Percentiles rank a stretch among this genome's conserved stretches.
Evolutionary conservation across 1,140 invertebrate genomes (phyloP).

Genomic region (Calephelis nemesis): DNA sequence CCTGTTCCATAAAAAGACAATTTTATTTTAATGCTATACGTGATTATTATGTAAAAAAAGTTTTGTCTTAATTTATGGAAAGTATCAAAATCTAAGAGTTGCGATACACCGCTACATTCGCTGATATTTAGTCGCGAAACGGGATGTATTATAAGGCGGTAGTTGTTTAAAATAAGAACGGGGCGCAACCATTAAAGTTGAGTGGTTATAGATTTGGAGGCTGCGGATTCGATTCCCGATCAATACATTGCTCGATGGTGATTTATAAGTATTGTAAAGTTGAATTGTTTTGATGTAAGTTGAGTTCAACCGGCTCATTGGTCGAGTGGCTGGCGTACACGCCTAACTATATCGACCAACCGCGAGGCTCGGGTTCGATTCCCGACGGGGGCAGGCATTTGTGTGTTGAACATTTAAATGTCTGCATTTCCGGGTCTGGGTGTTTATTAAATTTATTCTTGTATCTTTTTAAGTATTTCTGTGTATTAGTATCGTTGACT

Average conservation of each 20-base stretch:
- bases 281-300: too few species aligned
- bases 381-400: too few species aligned
- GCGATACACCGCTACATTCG: conserved; percentile 66
- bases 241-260: conserved; percentile 13
- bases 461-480: too few species aligned
- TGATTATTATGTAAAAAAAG: not conserved
- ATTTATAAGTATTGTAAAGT: not conserved
- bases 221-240: conserved; percentile 51
- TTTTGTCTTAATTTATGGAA: conserved; percentile 15
- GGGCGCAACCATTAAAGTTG: conserved; percentile 35
- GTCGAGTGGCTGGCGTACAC: too few species aligned
- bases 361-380: too few species aligned
- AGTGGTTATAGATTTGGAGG: conserved; percentile 25
- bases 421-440: too few species aligned
- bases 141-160: conserved; percentile 77
- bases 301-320: too few species aligned
- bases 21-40: not conserved
- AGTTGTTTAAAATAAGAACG: conserved; percentile 77
- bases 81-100: conserved; percentile 43
- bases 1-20: not conserved
- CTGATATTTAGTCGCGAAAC: conserved; percentile 78
- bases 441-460: too few species aligned
- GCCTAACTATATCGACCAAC: too few species aligned
- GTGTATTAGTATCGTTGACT: too few species aligned
- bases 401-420: too few species aligned